Conservation (phyloP, 2,113 vertebrate species). For the Todiramphus chloris region DNA sequence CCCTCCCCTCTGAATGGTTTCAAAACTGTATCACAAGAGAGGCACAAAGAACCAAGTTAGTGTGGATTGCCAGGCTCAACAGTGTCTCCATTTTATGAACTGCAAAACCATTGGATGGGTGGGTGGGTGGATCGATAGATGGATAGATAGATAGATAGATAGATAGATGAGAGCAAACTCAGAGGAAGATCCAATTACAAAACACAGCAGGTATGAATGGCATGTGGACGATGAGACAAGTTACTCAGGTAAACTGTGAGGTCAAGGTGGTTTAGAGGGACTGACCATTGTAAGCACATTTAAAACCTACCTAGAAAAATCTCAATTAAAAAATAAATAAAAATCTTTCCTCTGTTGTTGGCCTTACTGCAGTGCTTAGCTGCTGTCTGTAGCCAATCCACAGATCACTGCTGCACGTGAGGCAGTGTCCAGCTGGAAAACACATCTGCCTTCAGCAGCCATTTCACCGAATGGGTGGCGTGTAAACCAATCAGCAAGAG, state of each 20-base stretch:
- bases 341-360: neutral
- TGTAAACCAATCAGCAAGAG: constrained; percentile 19
- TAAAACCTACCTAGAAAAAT: neutral
- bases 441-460: neutral
- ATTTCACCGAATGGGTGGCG: neutral
- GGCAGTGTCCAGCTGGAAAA: neutral
- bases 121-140: too few relatives aligned
- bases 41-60: neutral
- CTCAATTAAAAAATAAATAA: neutral
- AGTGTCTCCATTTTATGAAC: neutral
- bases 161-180: neutral
- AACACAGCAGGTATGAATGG: neutral
- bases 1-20: neutral
- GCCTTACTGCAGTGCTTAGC: neutral
- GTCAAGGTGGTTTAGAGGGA: neutral
- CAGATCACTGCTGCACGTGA: neutral
- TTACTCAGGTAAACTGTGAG: neutral
- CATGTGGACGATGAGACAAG: neutral
- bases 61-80: neutral
- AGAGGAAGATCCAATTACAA: neutral
- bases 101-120: neutral
- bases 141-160: too few relatives aligned
- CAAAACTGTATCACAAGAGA: neutral
- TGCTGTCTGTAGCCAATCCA: neutral
- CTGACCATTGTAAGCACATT: neutral